Percentiles rank a stretch among this genome's conserved stretches.
These are phyloP conservation scores for Phragmatobia fuliginosa DNA, from an alignment of 2,888 invertebrate genomes.

Conservation along the genomic window DNA sequence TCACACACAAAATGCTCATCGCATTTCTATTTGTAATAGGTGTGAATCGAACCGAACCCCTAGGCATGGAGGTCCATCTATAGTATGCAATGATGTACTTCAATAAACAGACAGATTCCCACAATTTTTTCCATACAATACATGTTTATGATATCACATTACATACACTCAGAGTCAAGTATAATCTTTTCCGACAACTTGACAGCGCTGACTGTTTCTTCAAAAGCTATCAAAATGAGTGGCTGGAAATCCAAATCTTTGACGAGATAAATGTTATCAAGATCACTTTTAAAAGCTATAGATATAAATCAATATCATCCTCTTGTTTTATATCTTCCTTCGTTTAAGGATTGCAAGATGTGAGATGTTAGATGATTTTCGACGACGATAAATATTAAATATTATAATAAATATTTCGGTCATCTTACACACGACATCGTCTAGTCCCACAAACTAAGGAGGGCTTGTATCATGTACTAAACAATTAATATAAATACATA, in stretches of 20 bases:
- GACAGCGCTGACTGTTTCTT: slow-evolving; percentile 13
- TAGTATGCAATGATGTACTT: background rate
- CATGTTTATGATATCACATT: background rate
- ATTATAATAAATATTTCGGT: too few relatives aligned
- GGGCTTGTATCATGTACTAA: too few relatives aligned
- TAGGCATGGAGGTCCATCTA: too few relatives aligned
- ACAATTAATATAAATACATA: too few relatives aligned
- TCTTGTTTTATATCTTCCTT: background rate
- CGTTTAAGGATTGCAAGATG: background rate
- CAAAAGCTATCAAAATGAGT: background rate
- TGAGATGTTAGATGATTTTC: too few relatives aligned
- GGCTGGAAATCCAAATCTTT: background rate
- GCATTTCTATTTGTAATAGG: too few relatives aligned
- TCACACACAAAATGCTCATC: too few relatives aligned
- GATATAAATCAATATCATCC: background rate
- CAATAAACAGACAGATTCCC: background rate
- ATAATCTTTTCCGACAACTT: slow-evolving; percentile 17
- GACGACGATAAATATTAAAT: too few relatives aligned
- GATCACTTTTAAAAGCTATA: background rate
- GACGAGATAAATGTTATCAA: background rate
- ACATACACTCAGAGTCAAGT: background rate
- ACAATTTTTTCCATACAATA: background rate
- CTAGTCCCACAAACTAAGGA: too few relatives aligned
- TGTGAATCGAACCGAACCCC: too few relatives aligned
- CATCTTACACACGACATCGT: too few relatives aligned